Base-by-base conservation (phyloP, 2,113 vertebrate genomes). In the Manacus vitellinus region DNA sequence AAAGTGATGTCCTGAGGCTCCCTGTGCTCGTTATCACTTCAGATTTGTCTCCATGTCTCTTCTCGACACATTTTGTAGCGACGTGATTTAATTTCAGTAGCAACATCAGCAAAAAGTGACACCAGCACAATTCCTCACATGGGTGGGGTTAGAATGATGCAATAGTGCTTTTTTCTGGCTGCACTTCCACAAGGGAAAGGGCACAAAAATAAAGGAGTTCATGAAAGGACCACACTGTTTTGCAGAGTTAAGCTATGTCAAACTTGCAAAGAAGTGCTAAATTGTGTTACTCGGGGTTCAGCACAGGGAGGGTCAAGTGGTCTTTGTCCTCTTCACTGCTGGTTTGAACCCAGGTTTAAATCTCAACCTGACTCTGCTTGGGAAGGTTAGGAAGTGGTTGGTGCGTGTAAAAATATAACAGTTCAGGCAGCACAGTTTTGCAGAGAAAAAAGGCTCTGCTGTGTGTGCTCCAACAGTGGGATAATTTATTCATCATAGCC, bases 381-480 rank as follows among this genome's bases (percentile, higher is more conserved):
- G 43, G 37, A 70, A 44, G 27, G 16, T 85, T 62, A 71, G 70
- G 66, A 95, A 75, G 27, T 27, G 18, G 18, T 25, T 78, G 21
- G 21, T 68, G 62, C 54, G 0, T 43, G 16, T 75, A n/a, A 82
- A 62, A 87, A 65, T 62, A 9, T 21, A 3, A n/a, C 10, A 33
- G 37, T 62, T 91, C 22, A 35, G n/a, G n/a, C 73, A 77, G 59
- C 49, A n/a, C 27, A 27, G 73, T 61, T 89, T 54, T 78, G 43
- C 37, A 52, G 74, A 37, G 51, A 15, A 43, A 63, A 72, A 74
- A 47, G 46, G 6, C 61, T 82, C 39, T 71, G 23, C 74, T 88
- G 58, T 3, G 0, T 47, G 49, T 0, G 0, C 12, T 67, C 7
- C 41, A 25, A 5, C 21, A 88, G 49, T 0, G 1, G 37, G 35